phyloP scores from a whole-genome alignment of 2,888 invertebrate species.

The Melanotus villosus region DNA sequence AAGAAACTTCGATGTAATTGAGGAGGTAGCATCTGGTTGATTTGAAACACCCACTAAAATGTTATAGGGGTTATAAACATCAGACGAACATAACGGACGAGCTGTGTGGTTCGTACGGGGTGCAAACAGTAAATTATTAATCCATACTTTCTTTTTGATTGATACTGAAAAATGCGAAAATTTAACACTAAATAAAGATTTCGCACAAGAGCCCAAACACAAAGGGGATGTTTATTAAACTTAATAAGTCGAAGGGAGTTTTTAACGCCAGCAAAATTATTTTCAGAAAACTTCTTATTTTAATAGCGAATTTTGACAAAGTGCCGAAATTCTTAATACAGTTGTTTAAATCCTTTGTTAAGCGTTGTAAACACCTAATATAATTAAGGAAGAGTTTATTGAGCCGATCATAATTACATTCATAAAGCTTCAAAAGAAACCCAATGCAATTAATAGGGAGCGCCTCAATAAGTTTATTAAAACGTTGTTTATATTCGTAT shows the following conservation, averaged over 20 bases:
- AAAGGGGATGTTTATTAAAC: too few species aligned
- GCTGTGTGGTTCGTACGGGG: slow-evolving; percentile 7
- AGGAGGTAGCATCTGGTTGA: slow-evolving; percentile 30
- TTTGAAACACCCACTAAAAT: slow-evolving; percentile 32
- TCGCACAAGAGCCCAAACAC: background rate
- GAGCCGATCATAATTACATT: slow-evolving; percentile 10
- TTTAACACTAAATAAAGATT: too few species aligned
- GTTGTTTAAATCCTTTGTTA: background rate
- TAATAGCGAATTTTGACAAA: background rate
- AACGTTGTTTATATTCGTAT: slow-evolving; percentile 41
- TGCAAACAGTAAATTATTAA: slow-evolving; percentile 16
- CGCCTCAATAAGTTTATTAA: slow-evolving; percentile 39
- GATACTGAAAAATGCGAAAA: too few species aligned
- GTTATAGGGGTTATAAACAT: slow-evolving; percentile 28
- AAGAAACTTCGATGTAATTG: slow-evolving; percentile 21
- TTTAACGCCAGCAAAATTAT: too few species aligned
- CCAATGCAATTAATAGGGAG: slow-evolving; percentile 28
- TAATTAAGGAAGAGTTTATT: background rate
- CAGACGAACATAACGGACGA: slow-evolving; percentile 27
- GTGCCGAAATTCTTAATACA: background rate
- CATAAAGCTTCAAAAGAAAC: slow-evolving; percentile 28
- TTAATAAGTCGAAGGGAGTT: too few species aligned
- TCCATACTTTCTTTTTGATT: background rate
- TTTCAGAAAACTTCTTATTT: too few species aligned
- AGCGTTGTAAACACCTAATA: background rate